Conservation (phyloP, 2,113 vertebrate genomes). For the Burhinus oedicnemus region DNA sequence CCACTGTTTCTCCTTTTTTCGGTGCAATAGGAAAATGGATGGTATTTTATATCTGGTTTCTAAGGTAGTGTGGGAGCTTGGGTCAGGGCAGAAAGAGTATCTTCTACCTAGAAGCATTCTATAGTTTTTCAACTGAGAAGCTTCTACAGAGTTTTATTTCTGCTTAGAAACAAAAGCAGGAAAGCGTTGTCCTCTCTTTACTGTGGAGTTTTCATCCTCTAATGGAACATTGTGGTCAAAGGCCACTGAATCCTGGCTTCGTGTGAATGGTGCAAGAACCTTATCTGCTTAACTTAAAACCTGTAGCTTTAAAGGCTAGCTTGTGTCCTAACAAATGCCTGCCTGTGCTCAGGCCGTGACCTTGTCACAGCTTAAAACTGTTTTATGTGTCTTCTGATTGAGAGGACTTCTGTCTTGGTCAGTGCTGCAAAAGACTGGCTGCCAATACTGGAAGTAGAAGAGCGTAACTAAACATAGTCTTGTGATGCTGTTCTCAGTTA, state of each 20-base stretch:
- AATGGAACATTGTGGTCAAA: neutral
- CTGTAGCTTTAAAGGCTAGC: neutral
- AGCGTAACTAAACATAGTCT: neutral
- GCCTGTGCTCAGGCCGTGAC: neutral
- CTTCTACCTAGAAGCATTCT: neutral
- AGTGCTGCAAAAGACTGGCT: neutral
- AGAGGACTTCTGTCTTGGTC: neutral
- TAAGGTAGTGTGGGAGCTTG: neutral
- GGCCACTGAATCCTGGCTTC: neutral
- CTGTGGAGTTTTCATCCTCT: neutral
- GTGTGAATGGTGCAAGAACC: neutral
- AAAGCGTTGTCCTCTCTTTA: neutral
- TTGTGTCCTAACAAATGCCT: neutral
- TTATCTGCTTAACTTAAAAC: constrained; percentile 26
- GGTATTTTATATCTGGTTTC: neutral
- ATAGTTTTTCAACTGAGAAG: neutral
- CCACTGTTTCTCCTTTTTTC: neutral
- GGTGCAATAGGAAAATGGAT: neutral
- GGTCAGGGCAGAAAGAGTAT: neutral
- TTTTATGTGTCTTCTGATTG: neutral
- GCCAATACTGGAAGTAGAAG: neutral
- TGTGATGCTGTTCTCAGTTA: neutral
- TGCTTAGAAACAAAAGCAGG: neutral
- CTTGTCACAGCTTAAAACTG: constrained; percentile 1
- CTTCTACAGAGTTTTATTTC: neutral